phyloP scores from a whole-genome alignment of 2,113 vertebrate genomes.

The Saguinus midas region DNA sequence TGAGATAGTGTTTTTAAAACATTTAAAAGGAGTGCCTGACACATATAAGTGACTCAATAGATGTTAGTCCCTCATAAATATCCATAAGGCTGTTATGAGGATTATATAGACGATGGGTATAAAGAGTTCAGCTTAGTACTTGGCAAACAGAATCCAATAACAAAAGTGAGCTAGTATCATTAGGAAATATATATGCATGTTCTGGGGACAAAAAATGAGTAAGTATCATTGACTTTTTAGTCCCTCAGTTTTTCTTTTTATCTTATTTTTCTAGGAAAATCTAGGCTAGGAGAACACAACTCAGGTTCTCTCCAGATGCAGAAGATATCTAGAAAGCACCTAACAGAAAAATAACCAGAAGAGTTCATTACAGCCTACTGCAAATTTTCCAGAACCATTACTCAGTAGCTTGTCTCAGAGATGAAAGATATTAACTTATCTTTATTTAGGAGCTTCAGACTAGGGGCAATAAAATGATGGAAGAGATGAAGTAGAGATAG shows the following conservation, averaged over 20 bases:
- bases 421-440: neutral
- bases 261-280: neutral
- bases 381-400: neutral
- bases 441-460: neutral
- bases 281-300: neutral
- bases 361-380: neutral
- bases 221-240: neutral
- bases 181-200: neutral
- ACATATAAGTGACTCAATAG: neutral
- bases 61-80: constrained; percentile 11
- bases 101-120: constrained; percentile 7
- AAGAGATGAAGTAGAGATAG: neutral
- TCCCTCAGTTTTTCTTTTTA: neutral
- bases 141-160: neutral
- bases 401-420: neutral
- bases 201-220: neutral
- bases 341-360: neutral
- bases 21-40: neutral
- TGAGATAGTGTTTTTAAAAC: neutral
- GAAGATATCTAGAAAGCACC: neutral
- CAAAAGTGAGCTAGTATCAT: neutral
- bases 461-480: neutral
- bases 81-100: neutral
- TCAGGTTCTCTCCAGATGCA: neutral
- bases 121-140: neutral